Evolutionary conservation across 2,113 vertebrate genomes (phyloP).

Genomic region (Tetrao urogallus): DNA sequence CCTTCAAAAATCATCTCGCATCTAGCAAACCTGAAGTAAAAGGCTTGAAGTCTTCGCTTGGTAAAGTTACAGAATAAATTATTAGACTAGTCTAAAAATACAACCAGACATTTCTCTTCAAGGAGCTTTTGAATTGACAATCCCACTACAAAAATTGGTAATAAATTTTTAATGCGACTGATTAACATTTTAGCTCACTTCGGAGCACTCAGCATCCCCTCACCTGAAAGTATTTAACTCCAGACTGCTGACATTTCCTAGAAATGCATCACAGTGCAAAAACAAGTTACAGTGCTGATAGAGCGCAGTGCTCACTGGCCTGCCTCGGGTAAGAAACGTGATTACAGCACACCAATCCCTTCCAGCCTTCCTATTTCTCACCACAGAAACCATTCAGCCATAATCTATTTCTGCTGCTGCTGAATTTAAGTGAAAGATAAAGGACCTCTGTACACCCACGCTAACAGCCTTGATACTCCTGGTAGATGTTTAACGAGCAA

Average conservation of each 20-base stretch:
- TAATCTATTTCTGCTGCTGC: neutral
- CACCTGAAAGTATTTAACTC: conserved; percentile 26
- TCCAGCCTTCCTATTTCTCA: neutral
- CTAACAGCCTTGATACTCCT: neutral
- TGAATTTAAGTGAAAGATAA: neutral
- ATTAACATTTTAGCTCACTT: conserved; percentile 29
- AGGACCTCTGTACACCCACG: neutral
- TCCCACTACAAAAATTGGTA: neutral
- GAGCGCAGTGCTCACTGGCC: fast-evolving
- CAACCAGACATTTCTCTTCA: neutral
- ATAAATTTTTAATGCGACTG: conserved; percentile 2
- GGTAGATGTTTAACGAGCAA: neutral
- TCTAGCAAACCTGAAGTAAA: neutral
- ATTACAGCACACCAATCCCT: fast-evolving
- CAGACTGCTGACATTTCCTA: conserved; percentile 28
- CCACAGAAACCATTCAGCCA: neutral
- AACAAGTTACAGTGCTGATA: neutral
- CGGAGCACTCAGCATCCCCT: neutral
- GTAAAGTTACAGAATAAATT: conserved; percentile 22
- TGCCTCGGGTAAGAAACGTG: neutral
- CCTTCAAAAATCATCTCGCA: neutral
- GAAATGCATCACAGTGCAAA: neutral
- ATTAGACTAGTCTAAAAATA: conserved; percentile 30
- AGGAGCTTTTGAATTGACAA: conserved; percentile 13
- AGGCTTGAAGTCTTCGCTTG: neutral